phyloP scores from a whole-genome alignment of 2,113 vertebrate species.

The Eubucco bourcierii region DNA sequence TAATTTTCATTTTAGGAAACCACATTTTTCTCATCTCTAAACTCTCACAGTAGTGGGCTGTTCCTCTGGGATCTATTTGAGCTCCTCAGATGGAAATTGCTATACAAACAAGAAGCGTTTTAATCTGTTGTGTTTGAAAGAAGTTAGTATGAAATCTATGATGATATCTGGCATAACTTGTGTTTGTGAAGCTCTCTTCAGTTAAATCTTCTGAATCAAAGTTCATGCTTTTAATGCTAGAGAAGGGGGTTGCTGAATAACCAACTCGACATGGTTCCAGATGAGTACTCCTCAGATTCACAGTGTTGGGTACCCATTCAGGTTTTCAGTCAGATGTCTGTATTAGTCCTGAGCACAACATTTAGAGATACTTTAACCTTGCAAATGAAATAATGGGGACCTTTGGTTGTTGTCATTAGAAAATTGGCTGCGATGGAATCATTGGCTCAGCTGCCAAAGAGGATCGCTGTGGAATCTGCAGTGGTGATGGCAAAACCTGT shows the following conservation, averaged over 20 bases:
- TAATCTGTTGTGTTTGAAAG: background rate
- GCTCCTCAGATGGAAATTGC: background rate
- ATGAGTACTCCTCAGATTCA: background rate
- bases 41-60: background rate
- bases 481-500: slow-evolving; percentile 91
- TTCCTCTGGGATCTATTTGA: background rate
- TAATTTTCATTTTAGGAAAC: background rate
- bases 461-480: slow-evolving; percentile 93
- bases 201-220: background rate
- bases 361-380: slow-evolving; percentile 15
- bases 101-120: background rate
- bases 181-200: background rate
- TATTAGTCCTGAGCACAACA: background rate
- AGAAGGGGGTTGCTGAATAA: background rate
- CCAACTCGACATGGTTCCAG: background rate
- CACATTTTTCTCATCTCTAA: background rate
- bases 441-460: slow-evolving; percentile 92
- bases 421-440: slow-evolving; percentile 94
- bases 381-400: slow-evolving; percentile 43
- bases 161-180: background rate
- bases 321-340: background rate
- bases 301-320: background rate
- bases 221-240: background rate
- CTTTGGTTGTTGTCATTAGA: slow-evolving; percentile 78
- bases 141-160: background rate